These are phyloP conservation scores for Brachionus rotundiformis DNA, from an alignment of 1,140 invertebrate species.

Conservation along the genomic window DNA sequence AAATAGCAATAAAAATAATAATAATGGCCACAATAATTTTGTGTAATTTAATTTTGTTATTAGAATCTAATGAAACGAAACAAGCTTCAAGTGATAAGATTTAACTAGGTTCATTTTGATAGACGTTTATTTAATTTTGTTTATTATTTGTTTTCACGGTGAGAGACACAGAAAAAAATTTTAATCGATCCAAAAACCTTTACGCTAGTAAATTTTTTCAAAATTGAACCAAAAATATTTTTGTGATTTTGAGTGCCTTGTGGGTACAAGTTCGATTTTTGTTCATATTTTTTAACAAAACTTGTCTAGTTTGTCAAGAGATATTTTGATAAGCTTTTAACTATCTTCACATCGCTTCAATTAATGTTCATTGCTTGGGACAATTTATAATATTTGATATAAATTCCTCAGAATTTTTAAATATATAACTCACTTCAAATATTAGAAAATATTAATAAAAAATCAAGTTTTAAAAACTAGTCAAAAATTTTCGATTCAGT, in stretches of 20 bases:
- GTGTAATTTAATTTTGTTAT: background rate
- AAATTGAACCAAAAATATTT: conserved; percentile 19
- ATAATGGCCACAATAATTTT: background rate
- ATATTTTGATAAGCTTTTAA: conserved; percentile 40
- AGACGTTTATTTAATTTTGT: background rate
- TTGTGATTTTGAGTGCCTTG: background rate
- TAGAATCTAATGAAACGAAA: conserved; percentile 15
- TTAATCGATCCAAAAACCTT: background rate
- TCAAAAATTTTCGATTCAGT: background rate
- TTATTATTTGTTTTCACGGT: background rate
- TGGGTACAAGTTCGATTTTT: conserved; percentile 9
- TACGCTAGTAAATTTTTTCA: background rate
- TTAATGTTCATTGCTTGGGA: background rate
- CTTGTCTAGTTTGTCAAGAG: conserved; percentile 17
- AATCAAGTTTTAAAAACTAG: background rate
- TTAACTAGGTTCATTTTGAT: background rate
- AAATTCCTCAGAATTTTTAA: background rate
- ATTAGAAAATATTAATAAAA: conserved; percentile 23
- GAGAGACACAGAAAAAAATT: background rate
- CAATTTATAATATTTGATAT: conserved; percentile 24
- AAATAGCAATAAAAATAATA: background rate
- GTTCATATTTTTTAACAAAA: background rate
- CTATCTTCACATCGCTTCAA: conserved; percentile 16
- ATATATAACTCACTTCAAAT: conserved; percentile 30
- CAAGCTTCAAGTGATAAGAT: background rate